Base-by-base conservation (phyloP, 2,888 invertebrate species). In the Crocallis elinguaria region DNA sequence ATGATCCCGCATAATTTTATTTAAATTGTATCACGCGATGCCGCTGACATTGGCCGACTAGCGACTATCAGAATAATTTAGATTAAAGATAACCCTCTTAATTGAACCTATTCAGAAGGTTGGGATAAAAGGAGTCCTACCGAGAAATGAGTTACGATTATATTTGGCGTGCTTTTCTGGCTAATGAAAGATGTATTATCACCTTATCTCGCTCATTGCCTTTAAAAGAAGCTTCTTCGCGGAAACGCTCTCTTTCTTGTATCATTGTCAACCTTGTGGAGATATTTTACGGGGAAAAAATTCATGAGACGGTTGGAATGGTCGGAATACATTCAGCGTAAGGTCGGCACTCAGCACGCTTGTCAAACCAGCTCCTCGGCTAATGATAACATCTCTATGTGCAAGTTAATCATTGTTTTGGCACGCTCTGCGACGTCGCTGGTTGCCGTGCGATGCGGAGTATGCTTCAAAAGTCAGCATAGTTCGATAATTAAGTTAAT, bases 211-310 rank as follows among this genome's bases (percentile, higher is more conserved):
- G 61, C 69, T 71, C 70, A 69, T 74, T 77, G 70, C 76, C 71
- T 66, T 62, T 69, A 70, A 68, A 62, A 71, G 69, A 71, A 66
- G 57, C 52, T 59, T 60, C 64, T 76, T 77, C 76, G 66, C 51
- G 66, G 77, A 76, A 77, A 58, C 64, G 66, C 53, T 68, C 69
- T 68, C 73, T 75, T 77, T 74, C 77, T 73, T 70, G 75, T 74
- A 70, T 67, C 76, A 72, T 74, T 77, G 75, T 76, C 74, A 77
- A 77, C 77, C 75, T 76, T 72, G 75, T 66, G 62, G 67, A 68
- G 75, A 67, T 70, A 70, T 69, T 74, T 74, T 75, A 76, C 77
- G 67, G 65, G 67, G 73, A 76, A 77, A 74, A 73, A 74, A 77
- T 74, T 76, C 76, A 77, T 72, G 77, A 77, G 77, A 64, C 61